Evolutionary conservation across 2,797 vertebrate species (phyloP).

Genomic region (Champsocephalus gunnari): DNA sequence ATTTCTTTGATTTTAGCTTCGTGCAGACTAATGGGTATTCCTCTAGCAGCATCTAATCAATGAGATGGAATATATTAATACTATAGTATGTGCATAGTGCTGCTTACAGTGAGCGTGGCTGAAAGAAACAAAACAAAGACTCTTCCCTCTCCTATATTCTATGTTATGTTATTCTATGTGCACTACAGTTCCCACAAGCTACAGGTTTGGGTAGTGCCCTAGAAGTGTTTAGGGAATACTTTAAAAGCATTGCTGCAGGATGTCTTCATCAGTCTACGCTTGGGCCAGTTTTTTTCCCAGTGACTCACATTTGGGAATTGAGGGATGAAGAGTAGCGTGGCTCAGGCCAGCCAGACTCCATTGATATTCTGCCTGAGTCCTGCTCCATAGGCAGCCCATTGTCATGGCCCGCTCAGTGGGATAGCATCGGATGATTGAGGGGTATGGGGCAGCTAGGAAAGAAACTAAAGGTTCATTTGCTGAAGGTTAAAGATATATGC

Average conservation of each 20-base stretch:
- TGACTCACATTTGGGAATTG: conserved; percentile 75
- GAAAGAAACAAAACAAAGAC: conserved; percentile 5
- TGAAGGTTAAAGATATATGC: conserved; percentile 58
- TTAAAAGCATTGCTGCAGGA: conserved; percentile 58
- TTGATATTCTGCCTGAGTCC: conserved; percentile 79
- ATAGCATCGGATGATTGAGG: conserved; percentile 77
- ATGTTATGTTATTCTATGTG: conserved; percentile 25
- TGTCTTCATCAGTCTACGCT: conserved; percentile 62
- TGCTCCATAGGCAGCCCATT: conserved; percentile 80
- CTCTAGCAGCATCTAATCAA: conserved; percentile 24
- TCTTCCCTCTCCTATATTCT: not conserved
- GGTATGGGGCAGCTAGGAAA: conserved; percentile 50
- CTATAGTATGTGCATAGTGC: conserved; percentile 10
- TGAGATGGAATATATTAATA: conserved; percentile 26
- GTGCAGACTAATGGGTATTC: conserved; percentile 21
- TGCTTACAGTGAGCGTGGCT: conserved; percentile 17
- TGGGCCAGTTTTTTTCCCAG: conserved; percentile 58
- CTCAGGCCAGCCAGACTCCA: conserved; percentile 62
- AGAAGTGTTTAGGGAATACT: conserved; percentile 60
- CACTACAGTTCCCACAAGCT: conserved; percentile 39
- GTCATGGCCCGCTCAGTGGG: conserved; percentile 75
- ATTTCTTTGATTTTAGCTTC: conserved; percentile 8
- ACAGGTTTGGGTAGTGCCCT: conserved; percentile 46
- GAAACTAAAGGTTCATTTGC: conserved; percentile 63
- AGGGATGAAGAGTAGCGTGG: conserved; percentile 70